Conservation (phyloP, 2,888 invertebrate species). For the Altica lythri region DNA sequence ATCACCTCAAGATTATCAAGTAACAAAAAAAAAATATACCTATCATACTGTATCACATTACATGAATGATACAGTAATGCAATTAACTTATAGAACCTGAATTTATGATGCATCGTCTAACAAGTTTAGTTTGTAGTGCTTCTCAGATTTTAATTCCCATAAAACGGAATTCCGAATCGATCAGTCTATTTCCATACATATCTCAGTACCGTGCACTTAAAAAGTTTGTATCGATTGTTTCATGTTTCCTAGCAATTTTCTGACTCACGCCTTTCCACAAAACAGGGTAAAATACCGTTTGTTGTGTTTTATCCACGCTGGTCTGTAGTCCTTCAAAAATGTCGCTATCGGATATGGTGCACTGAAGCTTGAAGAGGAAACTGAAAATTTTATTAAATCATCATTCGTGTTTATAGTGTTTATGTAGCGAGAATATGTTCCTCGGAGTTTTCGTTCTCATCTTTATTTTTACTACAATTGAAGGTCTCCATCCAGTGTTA, state of each 20-base stretch:
- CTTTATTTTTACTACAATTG: constrained; percentile 11
- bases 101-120: constrained; percentile 4
- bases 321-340: constrained; percentile 28
- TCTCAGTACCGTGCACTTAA: constrained; percentile 30
- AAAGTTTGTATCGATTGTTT: constrained; percentile 51
- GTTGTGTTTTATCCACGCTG: constrained; percentile 17
- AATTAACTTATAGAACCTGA: too few species aligned
- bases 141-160: constrained; percentile 17
- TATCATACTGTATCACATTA: too few species aligned
- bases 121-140: constrained; percentile 15
- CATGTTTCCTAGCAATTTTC: constrained; percentile 49
- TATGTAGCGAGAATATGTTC: constrained; percentile 27
- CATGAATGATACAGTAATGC: too few species aligned
- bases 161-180: constrained; percentile 27
- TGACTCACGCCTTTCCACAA: constrained; percentile 39
- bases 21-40: too few species aligned
- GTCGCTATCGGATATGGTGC: constrained; percentile 40
- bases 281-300: constrained; percentile 33
- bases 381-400: constrained; percentile 30
- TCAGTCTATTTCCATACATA: constrained; percentile 33
- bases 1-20: too few species aligned
- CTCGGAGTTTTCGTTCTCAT: constrained; percentile 20
- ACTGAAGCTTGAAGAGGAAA: constrained; percentile 46
- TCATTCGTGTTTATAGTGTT: constrained; percentile 12
- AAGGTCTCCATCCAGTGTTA: constrained; percentile 34